A percentile compares a stretch with the other conserved stretches of the same genome.
These are phyloP conservation scores for Chrysolina oricalcia DNA, from an alignment of 2,888 invertebrate species.

Conservation along the genomic window DNA sequence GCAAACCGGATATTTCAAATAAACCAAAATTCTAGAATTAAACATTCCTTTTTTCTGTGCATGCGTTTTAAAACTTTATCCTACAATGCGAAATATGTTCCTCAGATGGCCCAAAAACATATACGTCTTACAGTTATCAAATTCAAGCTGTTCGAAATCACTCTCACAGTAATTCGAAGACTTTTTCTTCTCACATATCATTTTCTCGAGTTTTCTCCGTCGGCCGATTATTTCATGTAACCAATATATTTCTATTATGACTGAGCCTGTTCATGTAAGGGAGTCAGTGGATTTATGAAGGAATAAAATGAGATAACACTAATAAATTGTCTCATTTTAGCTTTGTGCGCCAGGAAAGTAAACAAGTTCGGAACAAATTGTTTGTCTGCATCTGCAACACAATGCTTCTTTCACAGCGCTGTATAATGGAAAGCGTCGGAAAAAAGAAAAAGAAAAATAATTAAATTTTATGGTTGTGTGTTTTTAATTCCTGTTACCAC, in stretches of 20 bases:
- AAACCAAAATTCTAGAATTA: too few relatives aligned
- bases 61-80: too few relatives aligned
- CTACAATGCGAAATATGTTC: too few relatives aligned
- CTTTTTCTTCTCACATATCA: background rate
- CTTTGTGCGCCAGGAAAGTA: slow-evolving; percentile 36
- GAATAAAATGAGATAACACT: slow-evolving; percentile 36
- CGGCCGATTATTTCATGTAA: background rate
- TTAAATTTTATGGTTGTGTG: background rate
- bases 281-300: slow-evolving; percentile 40
- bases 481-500: background rate
- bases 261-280: slow-evolving; percentile 6
- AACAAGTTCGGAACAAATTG: slow-evolving; percentile 42
- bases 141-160: too few relatives aligned
- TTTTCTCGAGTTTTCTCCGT: slow-evolving; percentile 5
- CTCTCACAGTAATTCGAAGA: too few relatives aligned
- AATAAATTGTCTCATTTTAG: slow-evolving; percentile 39
- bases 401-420: background rate
- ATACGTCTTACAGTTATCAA: too few relatives aligned
- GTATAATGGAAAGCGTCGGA: background rate
- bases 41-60: too few relatives aligned
- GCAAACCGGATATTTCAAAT: too few relatives aligned
- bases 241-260: slow-evolving; percentile 12
- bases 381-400: slow-evolving; percentile 40
- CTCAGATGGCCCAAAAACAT: too few relatives aligned
- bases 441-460: background rate